Conservation (phyloP, 2,113 vertebrate species). For the Poeciliopsis retropinna region DNA sequence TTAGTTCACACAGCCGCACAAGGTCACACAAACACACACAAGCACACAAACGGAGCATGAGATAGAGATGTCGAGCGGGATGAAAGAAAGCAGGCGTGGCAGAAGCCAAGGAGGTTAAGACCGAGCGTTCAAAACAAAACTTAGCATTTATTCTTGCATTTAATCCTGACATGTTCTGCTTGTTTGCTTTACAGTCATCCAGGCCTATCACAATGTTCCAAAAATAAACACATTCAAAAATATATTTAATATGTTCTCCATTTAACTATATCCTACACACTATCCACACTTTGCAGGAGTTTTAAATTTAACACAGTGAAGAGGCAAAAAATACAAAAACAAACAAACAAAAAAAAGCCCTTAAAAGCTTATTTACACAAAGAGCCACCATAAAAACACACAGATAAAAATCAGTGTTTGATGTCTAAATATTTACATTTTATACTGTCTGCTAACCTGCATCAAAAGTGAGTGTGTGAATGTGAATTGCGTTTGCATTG, state of each 20-base stretch:
- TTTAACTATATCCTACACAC: not conserved
- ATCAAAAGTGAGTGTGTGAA: not conserved
- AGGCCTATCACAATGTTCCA: slow-evolving; percentile 43
- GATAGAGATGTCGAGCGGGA: slow-evolving; percentile 26
- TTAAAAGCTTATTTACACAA: not conserved
- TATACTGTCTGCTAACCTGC: not conserved
- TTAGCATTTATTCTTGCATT: slow-evolving; percentile 46
- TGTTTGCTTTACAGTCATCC: slow-evolving; percentile 47
- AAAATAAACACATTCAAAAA: slow-evolving; percentile 41
- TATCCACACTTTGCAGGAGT: slow-evolving; percentile 4
- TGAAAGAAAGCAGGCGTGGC: slow-evolving; percentile 41
- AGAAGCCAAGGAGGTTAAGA: slow-evolving; percentile 23
- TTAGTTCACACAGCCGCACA: slow-evolving; percentile 71
- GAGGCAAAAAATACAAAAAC: too few species aligned
- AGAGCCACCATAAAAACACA: not conserved
- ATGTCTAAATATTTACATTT: not conserved
- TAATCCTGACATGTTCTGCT: slow-evolving; percentile 38
- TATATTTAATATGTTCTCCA: too few species aligned
- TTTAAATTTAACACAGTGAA: slow-evolving; percentile 33
- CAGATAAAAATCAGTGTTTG: not conserved
- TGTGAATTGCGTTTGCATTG: not conserved
- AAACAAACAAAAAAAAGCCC: not conserved
- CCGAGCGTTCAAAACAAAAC: slow-evolving; percentile 19
- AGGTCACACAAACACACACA: slow-evolving; percentile 32
- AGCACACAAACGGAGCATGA: not conserved